Conservation (phyloP, 2,797 vertebrate genomes). For the Saxicola maurus region DNA sequence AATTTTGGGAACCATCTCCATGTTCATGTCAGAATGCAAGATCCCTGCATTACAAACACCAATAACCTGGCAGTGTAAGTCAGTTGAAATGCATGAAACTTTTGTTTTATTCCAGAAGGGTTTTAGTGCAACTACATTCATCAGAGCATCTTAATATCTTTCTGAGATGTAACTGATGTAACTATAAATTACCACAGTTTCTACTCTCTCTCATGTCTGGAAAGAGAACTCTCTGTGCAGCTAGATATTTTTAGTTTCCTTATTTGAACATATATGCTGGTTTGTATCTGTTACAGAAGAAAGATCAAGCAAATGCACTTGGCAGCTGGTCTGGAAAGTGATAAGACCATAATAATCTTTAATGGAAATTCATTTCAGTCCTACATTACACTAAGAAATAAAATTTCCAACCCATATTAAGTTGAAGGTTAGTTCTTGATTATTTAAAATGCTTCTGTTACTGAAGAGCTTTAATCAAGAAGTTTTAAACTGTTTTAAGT, state of each 20-base stretch:
- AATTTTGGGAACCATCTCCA: neutral
- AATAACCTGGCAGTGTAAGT: neutral
- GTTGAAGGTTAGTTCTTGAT: neutral
- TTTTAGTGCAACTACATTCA: neutral
- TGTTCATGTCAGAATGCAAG: neutral
- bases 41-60: neutral
- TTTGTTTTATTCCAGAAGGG: neutral
- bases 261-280: neutral
- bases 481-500: neutral
- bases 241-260: neutral
- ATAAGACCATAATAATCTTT: neutral
- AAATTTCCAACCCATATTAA: neutral
- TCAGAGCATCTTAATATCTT: neutral
- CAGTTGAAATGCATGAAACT: neutral
- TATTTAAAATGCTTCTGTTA: neutral
- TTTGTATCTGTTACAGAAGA: neutral
- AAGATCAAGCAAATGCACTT: slow-evolving; percentile 10
- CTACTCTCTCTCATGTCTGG: neutral
- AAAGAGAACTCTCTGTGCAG: neutral
- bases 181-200: neutral
- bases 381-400: neutral
- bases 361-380: slow-evolving; percentile 7
- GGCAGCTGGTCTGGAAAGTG: slow-evolving; percentile 15
- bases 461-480: neutral
- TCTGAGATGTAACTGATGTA: neutral